Evolutionary conservation across 2,888 invertebrate species (phyloP).

Genomic region (Clunio marinus): DNA sequence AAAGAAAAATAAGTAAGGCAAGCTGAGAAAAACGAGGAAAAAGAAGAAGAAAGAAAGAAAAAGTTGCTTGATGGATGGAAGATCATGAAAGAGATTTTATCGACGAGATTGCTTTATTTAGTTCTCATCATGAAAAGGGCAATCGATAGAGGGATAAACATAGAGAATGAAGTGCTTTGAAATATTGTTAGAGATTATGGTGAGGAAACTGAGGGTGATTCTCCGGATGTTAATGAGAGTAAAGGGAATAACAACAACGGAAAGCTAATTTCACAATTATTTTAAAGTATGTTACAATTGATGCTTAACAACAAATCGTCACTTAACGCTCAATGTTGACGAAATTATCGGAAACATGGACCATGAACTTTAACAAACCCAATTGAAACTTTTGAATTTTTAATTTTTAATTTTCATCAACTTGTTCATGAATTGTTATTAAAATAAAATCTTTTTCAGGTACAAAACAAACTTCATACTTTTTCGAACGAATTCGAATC

Average conservation of each 20-base stretch:
- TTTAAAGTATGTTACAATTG: too few relatives aligned
- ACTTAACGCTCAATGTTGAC: too few relatives aligned
- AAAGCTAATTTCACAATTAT: too few relatives aligned
- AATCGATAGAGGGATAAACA: not conserved
- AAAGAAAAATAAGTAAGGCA: too few relatives aligned
- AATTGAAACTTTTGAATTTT: too few relatives aligned
- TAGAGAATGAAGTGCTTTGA: constrained; percentile 10
- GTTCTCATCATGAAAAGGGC: not conserved
- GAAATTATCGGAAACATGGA: too few relatives aligned
- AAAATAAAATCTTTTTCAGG: not conserved
- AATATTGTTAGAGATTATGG: constrained; percentile 1
- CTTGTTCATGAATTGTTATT: not conserved
- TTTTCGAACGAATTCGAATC: not conserved
- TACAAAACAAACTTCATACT: not conserved
- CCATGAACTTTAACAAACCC: too few relatives aligned
- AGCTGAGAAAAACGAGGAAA: not conserved
- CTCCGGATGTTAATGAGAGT: not conserved
- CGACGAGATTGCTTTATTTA: constrained; percentile 5
- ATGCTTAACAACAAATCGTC: too few relatives aligned
- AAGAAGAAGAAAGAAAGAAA: not conserved
- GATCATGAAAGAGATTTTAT: constrained; percentile 1
- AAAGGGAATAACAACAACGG: too few relatives aligned
- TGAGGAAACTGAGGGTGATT: not conserved
- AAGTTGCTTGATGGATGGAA: constrained; percentile 10
- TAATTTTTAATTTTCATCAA: not conserved